Evolutionary conservation across 2,113 vertebrate species (phyloP).

Genomic region (Galeopterus variegatus): DNA sequence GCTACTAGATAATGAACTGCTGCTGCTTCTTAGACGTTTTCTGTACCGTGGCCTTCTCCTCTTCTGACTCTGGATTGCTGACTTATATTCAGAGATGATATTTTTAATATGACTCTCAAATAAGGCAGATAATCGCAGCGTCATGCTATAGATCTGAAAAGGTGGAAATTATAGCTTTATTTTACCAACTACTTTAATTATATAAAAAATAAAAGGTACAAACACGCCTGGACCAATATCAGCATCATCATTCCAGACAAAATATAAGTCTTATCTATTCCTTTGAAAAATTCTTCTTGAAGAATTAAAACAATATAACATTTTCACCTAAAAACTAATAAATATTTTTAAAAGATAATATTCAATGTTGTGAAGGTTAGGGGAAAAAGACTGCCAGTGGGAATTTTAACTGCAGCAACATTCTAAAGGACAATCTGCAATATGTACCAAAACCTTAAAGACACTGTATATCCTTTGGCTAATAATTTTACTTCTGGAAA

Average conservation of each 20-base stretch:
- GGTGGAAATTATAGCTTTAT: slow-evolving; percentile 43
- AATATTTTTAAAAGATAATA: slow-evolving; percentile 11
- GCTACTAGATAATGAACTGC: slow-evolving; percentile 92
- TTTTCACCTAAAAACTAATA: slow-evolving; percentile 55
- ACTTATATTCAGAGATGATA: slow-evolving; percentile 97
- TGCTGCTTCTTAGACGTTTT: slow-evolving; percentile 94
- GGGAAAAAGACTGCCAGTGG: not conserved
- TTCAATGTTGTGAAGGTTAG: not conserved
- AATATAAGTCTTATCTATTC: not conserved
- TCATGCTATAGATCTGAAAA: slow-evolving; percentile 97
- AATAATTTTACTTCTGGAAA: slow-evolving; percentile 50
- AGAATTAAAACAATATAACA: slow-evolving; percentile 33
- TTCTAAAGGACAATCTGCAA: slow-evolving; percentile 27
- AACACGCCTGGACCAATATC: slow-evolving; percentile 11
- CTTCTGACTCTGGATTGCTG: slow-evolving; percentile 94
- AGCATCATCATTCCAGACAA: not conserved
- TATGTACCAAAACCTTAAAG: not conserved
- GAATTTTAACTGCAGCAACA: slow-evolving; percentile 36
- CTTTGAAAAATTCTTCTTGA: slow-evolving; percentile 45
- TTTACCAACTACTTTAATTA: slow-evolving; percentile 47
- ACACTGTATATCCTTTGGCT: not conserved
- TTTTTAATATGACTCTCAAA: slow-evolving; percentile 96
- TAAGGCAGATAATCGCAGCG: slow-evolving; percentile 96
- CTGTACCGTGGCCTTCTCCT: slow-evolving; percentile 92
- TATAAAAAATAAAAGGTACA: not conserved